Evolutionary conservation across 2,113 vertebrate genomes (phyloP).

Genomic region (Microcebus murinus): DNA sequence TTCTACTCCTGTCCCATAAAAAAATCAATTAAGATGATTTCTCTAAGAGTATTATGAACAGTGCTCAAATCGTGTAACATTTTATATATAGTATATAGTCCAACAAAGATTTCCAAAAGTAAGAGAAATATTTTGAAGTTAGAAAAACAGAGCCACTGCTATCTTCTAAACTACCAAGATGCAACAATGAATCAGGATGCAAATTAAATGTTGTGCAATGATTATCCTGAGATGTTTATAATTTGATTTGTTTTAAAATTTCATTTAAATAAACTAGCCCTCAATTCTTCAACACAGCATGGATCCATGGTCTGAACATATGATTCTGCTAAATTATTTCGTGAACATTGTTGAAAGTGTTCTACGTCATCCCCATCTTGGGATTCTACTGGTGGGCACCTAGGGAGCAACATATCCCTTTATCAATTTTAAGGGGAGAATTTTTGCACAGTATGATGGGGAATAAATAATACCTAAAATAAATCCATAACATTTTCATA

Average conservation of each 20-base stretch:
- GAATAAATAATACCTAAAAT: too few species aligned
- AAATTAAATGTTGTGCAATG: neutral
- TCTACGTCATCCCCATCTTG: neutral
- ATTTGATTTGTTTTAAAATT: neutral
- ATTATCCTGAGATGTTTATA: neutral
- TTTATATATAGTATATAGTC: neutral
- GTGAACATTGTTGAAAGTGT: neutral
- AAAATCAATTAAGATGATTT: neutral
- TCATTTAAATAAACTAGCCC: neutral
- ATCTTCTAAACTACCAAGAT: neutral
- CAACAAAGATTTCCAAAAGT: neutral
- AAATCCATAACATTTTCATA: too few species aligned
- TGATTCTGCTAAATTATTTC: neutral
- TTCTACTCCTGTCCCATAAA: neutral
- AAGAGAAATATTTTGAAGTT: neutral
- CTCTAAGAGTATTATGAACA: neutral
- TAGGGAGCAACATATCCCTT: neutral
- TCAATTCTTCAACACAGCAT: neutral
- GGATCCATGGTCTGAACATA: neutral
- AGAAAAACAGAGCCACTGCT: neutral
- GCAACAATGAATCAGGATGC: neutral
- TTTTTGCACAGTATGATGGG: neutral
- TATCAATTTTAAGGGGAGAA: neutral
- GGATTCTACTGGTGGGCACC: neutral
- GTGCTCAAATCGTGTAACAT: neutral